Base-by-base conservation (phyloP, 2,113 vertebrate genomes). In the Malurus alboscapulatus region DNA sequence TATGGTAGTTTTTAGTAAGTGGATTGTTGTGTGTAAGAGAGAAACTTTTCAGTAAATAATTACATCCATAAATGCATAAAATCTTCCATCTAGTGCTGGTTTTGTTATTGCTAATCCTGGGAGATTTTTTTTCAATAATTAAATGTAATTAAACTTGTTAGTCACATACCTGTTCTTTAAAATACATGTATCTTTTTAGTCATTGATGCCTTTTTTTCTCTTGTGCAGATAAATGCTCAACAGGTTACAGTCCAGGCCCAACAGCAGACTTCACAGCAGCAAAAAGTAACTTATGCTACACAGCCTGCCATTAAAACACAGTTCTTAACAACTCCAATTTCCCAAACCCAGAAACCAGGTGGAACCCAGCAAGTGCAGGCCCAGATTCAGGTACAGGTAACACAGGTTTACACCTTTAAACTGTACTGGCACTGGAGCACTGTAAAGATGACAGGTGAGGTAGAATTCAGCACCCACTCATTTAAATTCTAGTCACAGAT, bases 221-320 rank as follows among this genome's bases (percentile, higher is more conserved):
- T 58, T 73, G 27, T 80, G 22, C 92, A 98, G 97, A 97, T 98
- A 68, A 97, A 97, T 10, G 96, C 97, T 26, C 98, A 98, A 45
- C 98, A 99, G 94, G 98, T 99, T 15, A 98, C 98, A 0, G 98
- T 98, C 62, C 99, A 99, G 97, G 94, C 98, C 15, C 97, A 98
- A 8, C 98, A 98, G 79, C 94, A 96, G 87, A 91, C 98, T 1
- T 97, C 97, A 34, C 98, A 98, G 94, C 98, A 98, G 90, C 99
- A 99, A 97, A 99, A 99, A 96, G 98, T 99, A 67, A 98, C 99
- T 84, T 99, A 99, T 1, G 93, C 98, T 55, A 94, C 98, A 30
- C 99, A 98, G 90, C 98, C 98, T 4, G 98, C 98, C 87, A 98
- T 99, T 92, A 99, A 99, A 97, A 98, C 99, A 38, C 99, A 99